Base-by-base conservation (phyloP, 2,113 vertebrate genomes). In the Callopanchax toddi region DNA sequence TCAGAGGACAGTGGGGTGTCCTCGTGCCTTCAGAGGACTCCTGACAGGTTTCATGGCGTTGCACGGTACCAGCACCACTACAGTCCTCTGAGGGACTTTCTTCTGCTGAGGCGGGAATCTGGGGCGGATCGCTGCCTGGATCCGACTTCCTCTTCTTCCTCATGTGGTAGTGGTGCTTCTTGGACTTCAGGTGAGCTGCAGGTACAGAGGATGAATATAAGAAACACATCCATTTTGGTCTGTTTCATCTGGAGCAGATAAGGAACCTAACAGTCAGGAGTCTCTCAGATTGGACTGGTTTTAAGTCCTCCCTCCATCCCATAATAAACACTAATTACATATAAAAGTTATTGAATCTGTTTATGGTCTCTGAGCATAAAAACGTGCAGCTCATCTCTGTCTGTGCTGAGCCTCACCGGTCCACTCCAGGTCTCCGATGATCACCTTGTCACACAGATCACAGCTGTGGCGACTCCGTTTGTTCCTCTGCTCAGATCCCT, bases 371-470 rank as follows among this genome's bases (percentile, higher is more conserved):
- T 32, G 29, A 32, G 29, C 29, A 32, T 6, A 1, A 32, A 32
- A 32, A 32, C 29, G n/a, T 7, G 10, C 29, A 32, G 29, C 3
- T n/a, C n/a, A n/a, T n/a, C n/a, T n/a, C n/a, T n/a, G n/a, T n/a
- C n/a, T n/a, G n/a, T 12, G 2, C 37, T 1, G 36, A 13, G 40
- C 2, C 89, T 90, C 71, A 99, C 97, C 97, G 89, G 92, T 89
- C 97, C 97, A 99, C 83, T 99, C 95, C 51, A 93, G 87, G 85
- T 99, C 97, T 7, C 97, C 97, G 0, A 98, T 93, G 89, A 99
- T 97, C 60, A 98, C 72, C 39, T 93, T 94, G 76, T 91, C 78
- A 3, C 97, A 99, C 29, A 93, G 71, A 21, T 96, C 93, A 34
- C 97, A 99, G 9, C 83, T 43, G 6, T 86, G 93, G 1, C 62